These are phyloP conservation scores for Cyclargus thomasi DNA, from an alignment of 1,140 invertebrate species.

Conservation along the genomic window DNA sequence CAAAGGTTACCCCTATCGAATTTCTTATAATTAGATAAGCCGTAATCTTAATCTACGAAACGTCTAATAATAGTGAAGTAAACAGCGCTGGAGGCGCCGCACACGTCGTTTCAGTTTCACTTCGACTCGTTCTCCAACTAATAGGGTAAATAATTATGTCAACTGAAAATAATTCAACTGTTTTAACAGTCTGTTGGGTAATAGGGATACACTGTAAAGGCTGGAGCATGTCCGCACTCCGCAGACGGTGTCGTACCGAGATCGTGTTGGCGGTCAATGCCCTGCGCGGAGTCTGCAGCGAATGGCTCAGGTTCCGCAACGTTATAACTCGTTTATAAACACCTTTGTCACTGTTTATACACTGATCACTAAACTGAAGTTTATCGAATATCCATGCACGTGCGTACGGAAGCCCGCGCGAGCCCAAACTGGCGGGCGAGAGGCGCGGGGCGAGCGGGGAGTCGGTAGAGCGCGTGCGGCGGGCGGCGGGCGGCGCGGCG, in stretches of 20 bases:
- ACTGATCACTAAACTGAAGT: conserved; percentile 17
- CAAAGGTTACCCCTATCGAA: conserved; percentile 17
- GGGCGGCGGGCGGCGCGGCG: neutral
- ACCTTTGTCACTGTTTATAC: conserved; percentile 21
- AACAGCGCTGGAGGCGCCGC: conserved; percentile 13
- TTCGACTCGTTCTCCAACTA: too few relatives aligned
- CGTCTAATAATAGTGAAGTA: conserved; percentile 14
- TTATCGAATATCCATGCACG: conserved; percentile 15
- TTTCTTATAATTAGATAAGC: conserved; percentile 23
- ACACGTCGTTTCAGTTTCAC: neutral
- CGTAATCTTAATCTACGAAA: conserved; percentile 19
- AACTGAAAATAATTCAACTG: neutral
- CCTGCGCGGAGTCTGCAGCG: conserved; percentile 33
- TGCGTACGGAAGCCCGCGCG: conserved; percentile 17
- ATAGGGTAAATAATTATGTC: too few relatives aligned
- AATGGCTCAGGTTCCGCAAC: neutral
- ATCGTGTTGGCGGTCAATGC: conserved; percentile 47
- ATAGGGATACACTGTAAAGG: neutral
- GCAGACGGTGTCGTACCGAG: conserved; percentile 34
- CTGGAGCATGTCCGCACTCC: neutral
- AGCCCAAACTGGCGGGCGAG: conserved; percentile 22
- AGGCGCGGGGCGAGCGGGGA: conserved; percentile 21
- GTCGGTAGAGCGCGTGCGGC: conserved; percentile 13
- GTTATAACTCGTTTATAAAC: conserved; percentile 8
- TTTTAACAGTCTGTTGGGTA: neutral